Evolutionary conservation across 2,888 invertebrate genomes (phyloP), one percentile per base, ranked within the genome.

Genomic region (Nysson spinosus): DNA sequence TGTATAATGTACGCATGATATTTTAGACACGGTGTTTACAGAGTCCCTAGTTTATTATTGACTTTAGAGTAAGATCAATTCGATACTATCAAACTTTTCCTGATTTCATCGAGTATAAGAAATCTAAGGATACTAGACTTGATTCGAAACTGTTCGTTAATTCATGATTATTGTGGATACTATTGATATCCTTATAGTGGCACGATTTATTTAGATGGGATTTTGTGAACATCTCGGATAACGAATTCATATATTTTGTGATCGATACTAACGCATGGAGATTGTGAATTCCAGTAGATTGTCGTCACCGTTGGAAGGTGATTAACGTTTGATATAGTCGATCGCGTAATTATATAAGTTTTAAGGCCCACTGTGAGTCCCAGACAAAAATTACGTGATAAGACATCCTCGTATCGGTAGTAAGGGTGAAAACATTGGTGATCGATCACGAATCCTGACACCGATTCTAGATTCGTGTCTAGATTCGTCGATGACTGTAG

Each of bases 371-470:
- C 11, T 32, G 32, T 32, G 7, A 12, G 4, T n/a, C 7, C 14
- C 4, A 5, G 1, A 4, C 20, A 35, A 35, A 17, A 17, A 35
- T 14, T 1, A 3, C 5, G 9, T 17, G 35, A 17, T 1, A 14
- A 17, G 16, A 35, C 5, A 35, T 5, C 3, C 5, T 35, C 6
- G n/a, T 11, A 17, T 17, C 11, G 30, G n/a, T 42, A 19, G 9
- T 4, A 28, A 28, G 22, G 28, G 44, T 42, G 54, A 40, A 55
- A 44, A 11, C 26, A 42, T 32, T 14, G 16, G 24, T 26, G 24
- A 66, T 71, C 50, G 37, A 66, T 35, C 39, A 6, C 37, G 49
- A 49, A 61, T 55, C 51, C 54, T 49, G 49, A 22, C 16, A 44
- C 11, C 11, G 32, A 32, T 24, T 39, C 22, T 7, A 6, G 22